phyloP scores from a whole-genome alignment of 2,113 vertebrate species.

The Strix uralensis region DNA sequence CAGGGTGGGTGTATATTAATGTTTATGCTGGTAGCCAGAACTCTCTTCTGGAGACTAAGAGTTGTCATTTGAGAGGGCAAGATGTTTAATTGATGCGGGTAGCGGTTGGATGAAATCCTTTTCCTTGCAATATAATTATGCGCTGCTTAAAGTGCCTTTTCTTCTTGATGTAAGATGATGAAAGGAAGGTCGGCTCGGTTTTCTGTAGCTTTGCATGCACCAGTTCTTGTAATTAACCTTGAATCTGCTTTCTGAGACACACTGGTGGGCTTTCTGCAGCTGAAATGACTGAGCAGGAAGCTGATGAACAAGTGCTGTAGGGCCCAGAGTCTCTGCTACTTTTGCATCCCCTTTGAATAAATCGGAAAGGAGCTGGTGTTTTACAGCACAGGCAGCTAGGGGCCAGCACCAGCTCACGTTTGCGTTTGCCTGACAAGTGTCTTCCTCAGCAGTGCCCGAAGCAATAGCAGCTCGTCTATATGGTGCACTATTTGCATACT shows the following conservation, averaged over 20 bases:
- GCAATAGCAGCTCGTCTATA: conserved; percentile 33
- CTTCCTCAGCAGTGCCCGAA: background rate
- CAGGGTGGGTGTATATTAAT: no score
- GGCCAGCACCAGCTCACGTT: conserved; percentile 68
- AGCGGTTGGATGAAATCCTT: background rate
- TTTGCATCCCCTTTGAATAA: background rate
- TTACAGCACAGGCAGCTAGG: conserved; percentile 61
- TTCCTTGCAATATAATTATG: background rate
- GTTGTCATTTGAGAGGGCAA: background rate
- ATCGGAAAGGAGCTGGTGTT: background rate
- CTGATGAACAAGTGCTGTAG: background rate
- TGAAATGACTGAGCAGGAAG: background rate
- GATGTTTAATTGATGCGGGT: background rate
- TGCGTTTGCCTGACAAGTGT: background rate
- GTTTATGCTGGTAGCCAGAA: background rate
- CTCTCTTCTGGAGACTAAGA: background rate
- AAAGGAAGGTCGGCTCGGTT: background rate
- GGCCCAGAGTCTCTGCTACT: background rate
- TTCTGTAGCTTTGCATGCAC: background rate
- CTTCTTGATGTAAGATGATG: background rate
- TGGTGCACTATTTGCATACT: conserved; percentile 81
- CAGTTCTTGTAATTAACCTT: rapidly evolving
- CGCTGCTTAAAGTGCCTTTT: background rate
- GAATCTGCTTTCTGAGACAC: background rate
- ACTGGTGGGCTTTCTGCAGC: background rate